Conservation (phyloP, 2,113 vertebrate genomes). For the Tretioscincus oriximinensis region DNA sequence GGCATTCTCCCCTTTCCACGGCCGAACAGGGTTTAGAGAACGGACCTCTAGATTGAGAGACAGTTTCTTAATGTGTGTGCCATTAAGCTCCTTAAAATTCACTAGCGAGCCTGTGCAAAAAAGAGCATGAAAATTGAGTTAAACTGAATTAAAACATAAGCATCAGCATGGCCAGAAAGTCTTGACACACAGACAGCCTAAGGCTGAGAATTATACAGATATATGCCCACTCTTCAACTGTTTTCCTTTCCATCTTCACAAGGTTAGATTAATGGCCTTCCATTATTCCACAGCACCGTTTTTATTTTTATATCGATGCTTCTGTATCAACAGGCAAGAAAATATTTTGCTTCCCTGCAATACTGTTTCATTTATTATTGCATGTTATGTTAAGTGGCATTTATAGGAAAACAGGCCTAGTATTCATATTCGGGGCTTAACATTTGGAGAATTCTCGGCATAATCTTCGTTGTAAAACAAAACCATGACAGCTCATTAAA, state of each 20-base stretch:
- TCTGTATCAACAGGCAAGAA: background rate
- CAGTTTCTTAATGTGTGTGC: no score
- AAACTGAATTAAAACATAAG: background rate
- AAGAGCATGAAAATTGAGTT: no score
- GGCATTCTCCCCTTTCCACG: no score
- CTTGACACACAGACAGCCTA: no score
- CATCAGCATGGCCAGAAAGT: no score
- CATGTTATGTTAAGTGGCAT: background rate
- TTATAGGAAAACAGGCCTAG: background rate
- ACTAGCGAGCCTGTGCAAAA: no score
- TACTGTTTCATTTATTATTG: background rate
- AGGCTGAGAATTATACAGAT: no score
- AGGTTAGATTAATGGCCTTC: background rate
- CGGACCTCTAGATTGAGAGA: no score
- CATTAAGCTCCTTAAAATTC: no score
- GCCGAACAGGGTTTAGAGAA: no score
- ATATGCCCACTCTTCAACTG: background rate
- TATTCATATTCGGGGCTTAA: background rate
- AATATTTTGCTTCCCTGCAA: background rate
- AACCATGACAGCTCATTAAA: background rate
- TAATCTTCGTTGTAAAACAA: background rate
- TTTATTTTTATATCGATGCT: background rate
- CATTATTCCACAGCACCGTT: background rate
- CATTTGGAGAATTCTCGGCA: background rate
- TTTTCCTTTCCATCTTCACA: background rate